Base-by-base conservation (phyloP, 2,888 invertebrate genomes). In the Hololepta plana region DNA sequence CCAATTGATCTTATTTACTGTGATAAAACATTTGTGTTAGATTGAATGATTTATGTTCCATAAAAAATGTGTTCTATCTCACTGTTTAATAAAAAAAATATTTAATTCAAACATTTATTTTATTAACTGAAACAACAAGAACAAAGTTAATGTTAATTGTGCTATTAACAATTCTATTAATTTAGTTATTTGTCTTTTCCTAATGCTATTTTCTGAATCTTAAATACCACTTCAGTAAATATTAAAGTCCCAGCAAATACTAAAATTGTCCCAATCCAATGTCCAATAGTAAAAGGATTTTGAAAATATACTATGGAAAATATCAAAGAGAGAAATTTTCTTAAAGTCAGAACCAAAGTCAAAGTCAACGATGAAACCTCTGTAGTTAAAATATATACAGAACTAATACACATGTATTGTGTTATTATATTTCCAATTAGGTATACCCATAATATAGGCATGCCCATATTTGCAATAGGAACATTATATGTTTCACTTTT, bases 311-410 rank as follows among this genome's bases (percentile, higher is more conserved):
- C 42, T 38, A 98, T 91, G 1, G 95, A 96, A 47, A 98, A 80
- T n/a, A 98, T 53, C 17, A 98, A 60, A 1, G 93, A 93, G 15
- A 87, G 66, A 48, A 98, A 98, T 57, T 98, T 98, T 25, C 98
- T 64, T 28, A 96, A 55, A 0, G 98, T 98, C 15, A 98, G 80
- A 1, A 98, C 88, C 38, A 98, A 60, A 0, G 95, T 96, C 2
- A 98, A 93, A 1, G 90, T 88, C 22, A 98, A 55, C 0, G 95
- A 91, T 1, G 85, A 69, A 47, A 90, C 91, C 53, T 91, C 90
- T 0, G 95, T 82, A 2, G 93, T 95, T 44, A 96, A 59, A 15
- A 81, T 71, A 46, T 91, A 98, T 2, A 98, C 96, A 5, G 88
- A 82, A 48, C 85, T 79, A 33, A 96, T 95, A 51, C 96, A 98